These are phyloP conservation scores for Zaprionus inermis DNA, from an alignment of 1,140 invertebrate genomes.

Conservation along the genomic window DNA sequence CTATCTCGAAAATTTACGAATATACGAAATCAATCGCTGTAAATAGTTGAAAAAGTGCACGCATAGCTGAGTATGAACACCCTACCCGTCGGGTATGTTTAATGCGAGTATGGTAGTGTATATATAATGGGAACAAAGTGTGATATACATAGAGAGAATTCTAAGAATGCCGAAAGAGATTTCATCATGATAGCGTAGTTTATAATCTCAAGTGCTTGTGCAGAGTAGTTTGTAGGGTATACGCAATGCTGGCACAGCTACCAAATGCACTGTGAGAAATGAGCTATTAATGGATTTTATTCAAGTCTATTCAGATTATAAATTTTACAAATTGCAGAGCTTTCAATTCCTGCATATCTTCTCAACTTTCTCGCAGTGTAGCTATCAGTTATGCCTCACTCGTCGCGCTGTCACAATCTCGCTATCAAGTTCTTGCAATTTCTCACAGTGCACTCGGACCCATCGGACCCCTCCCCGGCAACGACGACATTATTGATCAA, in stretches of 20 bases:
- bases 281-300: too few relatives aligned
- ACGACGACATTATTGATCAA: conserved; percentile 70
- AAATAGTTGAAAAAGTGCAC: conserved; percentile 6
- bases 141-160: neutral
- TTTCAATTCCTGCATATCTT: too few relatives aligned
- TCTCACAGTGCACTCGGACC: conserved; percentile 39
- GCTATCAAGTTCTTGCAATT: conserved; percentile 2
- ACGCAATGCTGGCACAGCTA: neutral
- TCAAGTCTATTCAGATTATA: too few relatives aligned
- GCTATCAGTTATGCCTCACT: neutral
- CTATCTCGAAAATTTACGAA: conserved; percentile 55
- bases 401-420: neutral
- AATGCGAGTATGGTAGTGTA: neutral
- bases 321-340: too few relatives aligned
- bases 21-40: conserved; percentile 15
- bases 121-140: neutral
- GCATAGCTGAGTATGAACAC: neutral
- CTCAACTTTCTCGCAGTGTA: neutral
- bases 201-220: neutral
- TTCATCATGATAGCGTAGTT: neutral
- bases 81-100: neutral
- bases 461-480: conserved; percentile 16
- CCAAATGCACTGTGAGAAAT: neutral
- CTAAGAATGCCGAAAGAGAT: neutral
- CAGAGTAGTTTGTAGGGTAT: neutral